Percentiles rank a stretch among this genome's conserved stretches.
Evolutionary conservation across 1,140 invertebrate genomes (phyloP).

Genomic region (Andrena cerasifolii): DNA sequence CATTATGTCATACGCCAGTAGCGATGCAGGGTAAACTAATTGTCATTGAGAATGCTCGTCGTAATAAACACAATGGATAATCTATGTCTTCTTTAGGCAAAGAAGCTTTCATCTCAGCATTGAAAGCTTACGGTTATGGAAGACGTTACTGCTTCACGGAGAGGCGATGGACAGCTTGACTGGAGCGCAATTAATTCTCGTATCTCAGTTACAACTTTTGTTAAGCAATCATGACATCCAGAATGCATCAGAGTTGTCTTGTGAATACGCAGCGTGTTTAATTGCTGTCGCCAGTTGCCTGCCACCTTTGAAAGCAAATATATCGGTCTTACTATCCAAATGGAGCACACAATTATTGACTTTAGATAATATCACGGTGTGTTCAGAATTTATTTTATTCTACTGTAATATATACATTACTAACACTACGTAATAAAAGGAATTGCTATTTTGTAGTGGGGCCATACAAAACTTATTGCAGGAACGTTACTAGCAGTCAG

Average conservation of each 20-base stretch:
- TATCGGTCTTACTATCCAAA: slow-evolving; percentile 71
- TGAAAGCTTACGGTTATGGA: slow-evolving; percentile 78
- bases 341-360: slow-evolving; percentile 76
- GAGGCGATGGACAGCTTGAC: slow-evolving; percentile 71
- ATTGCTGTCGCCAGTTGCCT: slow-evolving; percentile 69
- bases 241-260: slow-evolving; percentile 70
- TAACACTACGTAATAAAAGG: slow-evolving; percentile 12
- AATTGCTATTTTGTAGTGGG: slow-evolving; percentile 71
- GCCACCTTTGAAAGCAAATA: slow-evolving; percentile 58
- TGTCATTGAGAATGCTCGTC: slow-evolving; percentile 30
- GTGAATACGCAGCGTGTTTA: slow-evolving; percentile 75
- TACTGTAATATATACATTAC: no score
- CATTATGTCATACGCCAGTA: slow-evolving; percentile 73
- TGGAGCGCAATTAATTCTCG: slow-evolving; percentile 67
- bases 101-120: slow-evolving; percentile 69
- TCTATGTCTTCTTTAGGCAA: slow-evolving; percentile 53
- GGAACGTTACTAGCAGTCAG: slow-evolving; percentile 66
- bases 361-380: slow-evolving; percentile 72
- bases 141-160: slow-evolving; percentile 68
- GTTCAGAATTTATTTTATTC: slow-evolving; percentile 34
- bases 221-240: slow-evolving; percentile 73
- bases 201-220: slow-evolving; percentile 72
- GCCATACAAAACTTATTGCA: slow-evolving; percentile 72
- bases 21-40: slow-evolving; percentile 68
- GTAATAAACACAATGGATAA: not conserved